These are phyloP conservation scores for Coendou prehensilis DNA, from an alignment of 2,797 vertebrate genomes.

Conservation along the genomic window DNA sequence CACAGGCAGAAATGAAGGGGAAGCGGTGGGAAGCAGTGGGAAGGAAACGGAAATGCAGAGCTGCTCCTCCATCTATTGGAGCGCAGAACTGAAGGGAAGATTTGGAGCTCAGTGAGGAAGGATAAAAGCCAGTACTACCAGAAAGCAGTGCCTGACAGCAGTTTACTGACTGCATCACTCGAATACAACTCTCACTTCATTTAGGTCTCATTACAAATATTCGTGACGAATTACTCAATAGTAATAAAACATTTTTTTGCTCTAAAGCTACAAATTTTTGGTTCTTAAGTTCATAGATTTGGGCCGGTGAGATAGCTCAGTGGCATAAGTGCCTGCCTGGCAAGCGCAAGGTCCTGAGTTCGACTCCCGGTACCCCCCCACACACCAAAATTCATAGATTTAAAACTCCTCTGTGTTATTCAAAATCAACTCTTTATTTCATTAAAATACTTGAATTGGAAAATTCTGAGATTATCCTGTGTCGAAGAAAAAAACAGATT, in stretches of 20 bases:
- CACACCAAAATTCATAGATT: background rate
- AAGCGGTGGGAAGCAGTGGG: background rate
- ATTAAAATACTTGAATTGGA: background rate
- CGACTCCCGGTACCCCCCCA: no score
- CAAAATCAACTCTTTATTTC: background rate
- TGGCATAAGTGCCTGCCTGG: no score
- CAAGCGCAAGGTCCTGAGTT: no score
- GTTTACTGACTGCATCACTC: background rate
- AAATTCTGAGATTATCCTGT: background rate
- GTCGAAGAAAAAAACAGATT: background rate
- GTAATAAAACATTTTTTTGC: background rate
- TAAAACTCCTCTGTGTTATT: background rate
- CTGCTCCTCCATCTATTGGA: background rate
- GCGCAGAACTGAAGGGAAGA: background rate
- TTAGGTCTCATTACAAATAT: background rate
- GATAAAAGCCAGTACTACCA: background rate
- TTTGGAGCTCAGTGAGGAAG: background rate
- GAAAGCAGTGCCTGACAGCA: background rate
- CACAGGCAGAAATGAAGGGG: fast-evolving
- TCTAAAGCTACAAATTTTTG: background rate
- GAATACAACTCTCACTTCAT: background rate
- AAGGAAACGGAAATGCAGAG: background rate
- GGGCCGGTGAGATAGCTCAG: no score
- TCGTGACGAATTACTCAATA: background rate
- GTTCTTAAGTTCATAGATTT: background rate